Percentiles rank a stretch among this genome's conserved stretches.
Conservation (phyloP, 2,797 vertebrate species). For the Brachyrhaphis roseni region DNA sequence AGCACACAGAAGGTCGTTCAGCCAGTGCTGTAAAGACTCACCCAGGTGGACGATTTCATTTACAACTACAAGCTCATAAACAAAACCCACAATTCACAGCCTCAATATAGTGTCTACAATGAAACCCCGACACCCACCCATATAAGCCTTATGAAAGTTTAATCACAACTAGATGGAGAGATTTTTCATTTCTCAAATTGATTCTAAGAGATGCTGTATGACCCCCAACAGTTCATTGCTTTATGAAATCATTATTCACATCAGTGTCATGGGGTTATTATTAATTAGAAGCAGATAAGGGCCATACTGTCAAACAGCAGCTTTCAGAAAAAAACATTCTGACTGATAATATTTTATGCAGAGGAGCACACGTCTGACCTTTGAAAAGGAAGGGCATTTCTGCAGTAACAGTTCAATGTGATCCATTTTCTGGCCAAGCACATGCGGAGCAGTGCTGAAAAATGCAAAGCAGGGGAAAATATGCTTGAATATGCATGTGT, state of each 20-base stretch:
- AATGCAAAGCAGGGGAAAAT: conserved; percentile 52
- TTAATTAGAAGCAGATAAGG: conserved; percentile 40
- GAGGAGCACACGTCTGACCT: conserved; percentile 31
- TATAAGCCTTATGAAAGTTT: conserved; percentile 49
- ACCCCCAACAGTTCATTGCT: conserved; percentile 11
- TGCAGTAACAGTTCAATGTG: conserved; percentile 46
- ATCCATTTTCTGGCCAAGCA: conserved; percentile 30
- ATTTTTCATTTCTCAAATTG: conserved; percentile 50
- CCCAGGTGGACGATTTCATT: conserved; percentile 49
- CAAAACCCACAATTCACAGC: conserved; percentile 33
- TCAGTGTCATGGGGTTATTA: conserved; percentile 22
- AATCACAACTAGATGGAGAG: conserved; percentile 32
- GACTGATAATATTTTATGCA: conserved; percentile 17
- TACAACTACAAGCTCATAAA: conserved; percentile 53
- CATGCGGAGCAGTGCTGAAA: conserved; percentile 25
- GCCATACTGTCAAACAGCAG: conserved; percentile 31
- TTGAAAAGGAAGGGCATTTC: conserved; percentile 17
- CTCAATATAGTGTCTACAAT: conserved; percentile 29
- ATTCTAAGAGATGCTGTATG: conserved; percentile 17
- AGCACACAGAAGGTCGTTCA: conserved; percentile 47
- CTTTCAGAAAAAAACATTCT: conserved; percentile 19
- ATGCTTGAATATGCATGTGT: conserved; percentile 37
- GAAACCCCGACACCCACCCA: conserved; percentile 36
- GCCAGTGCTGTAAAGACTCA: conserved; percentile 58
- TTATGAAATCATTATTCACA: conserved; percentile 37